These are phyloP conservation scores for Acanthopagrus latus DNA, from an alignment of 2,797 vertebrate genomes.

Conservation along the genomic window DNA sequence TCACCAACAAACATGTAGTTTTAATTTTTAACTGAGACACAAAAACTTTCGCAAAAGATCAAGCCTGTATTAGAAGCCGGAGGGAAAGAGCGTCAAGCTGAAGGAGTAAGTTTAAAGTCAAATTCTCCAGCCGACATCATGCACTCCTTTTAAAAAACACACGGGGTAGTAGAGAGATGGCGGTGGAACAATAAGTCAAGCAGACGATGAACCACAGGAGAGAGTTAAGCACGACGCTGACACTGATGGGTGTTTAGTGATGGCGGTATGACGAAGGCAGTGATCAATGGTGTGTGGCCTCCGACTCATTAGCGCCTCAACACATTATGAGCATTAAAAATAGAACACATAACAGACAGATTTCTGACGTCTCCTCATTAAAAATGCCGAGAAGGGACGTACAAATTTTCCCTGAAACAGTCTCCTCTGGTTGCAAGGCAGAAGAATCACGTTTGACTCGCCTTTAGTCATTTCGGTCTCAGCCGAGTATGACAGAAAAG, in stretches of 20 bases:
- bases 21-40: neutral
- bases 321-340: slow-evolving; percentile 71
- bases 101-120: slow-evolving; percentile 3
- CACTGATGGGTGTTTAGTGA: slow-evolving; percentile 61
- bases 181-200: slow-evolving; percentile 33
- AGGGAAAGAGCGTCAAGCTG: neutral
- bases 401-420: neutral
- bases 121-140: slow-evolving; percentile 7
- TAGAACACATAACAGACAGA: slow-evolving; percentile 61
- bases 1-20: neutral
- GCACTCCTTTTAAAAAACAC: neutral
- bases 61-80: neutral
- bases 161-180: slow-evolving; percentile 15
- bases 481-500: slow-evolving; percentile 21
- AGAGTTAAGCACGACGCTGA: slow-evolving; percentile 41
- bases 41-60: neutral
- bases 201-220: slow-evolving; percentile 56
- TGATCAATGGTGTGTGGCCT: slow-evolving; percentile 75
- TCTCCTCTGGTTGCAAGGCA: neutral
- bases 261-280: slow-evolving; percentile 58
- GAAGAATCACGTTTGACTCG: neutral
- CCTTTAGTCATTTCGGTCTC: slow-evolving; percentile 13
- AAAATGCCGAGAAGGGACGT: slow-evolving; percentile 17
- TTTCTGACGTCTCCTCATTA: slow-evolving; percentile 49
- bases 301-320: slow-evolving; percentile 66